Percentiles rank a stretch among this genome's conserved stretches.
Evolutionary conservation across 2,113 vertebrate genomes (phyloP).

Genomic region (Antigone vipio): DNA sequence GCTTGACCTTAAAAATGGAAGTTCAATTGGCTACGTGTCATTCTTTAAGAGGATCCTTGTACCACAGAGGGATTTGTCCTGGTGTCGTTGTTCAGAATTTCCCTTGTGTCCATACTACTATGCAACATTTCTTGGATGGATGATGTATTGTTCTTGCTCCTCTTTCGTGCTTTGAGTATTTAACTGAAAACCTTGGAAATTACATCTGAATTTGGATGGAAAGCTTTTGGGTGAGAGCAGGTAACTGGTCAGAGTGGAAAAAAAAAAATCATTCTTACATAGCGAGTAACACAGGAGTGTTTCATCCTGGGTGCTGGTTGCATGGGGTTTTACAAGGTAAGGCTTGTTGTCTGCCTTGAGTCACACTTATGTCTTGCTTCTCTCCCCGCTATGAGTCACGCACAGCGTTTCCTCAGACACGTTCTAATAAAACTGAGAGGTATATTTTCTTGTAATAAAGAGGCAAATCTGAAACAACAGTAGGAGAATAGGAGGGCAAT

Average conservation of each 20-base stretch:
- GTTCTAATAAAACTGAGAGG: neutral
- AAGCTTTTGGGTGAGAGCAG: neutral
- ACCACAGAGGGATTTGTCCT: neutral
- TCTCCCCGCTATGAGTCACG: neutral
- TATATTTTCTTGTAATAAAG: conserved; percentile 4
- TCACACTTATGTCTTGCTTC: neutral
- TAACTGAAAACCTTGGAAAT: neutral
- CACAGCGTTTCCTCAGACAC: neutral
- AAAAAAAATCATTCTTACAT: neutral
- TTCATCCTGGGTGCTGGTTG: neutral
- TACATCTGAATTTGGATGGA: neutral
- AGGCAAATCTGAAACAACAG: conserved; percentile 24
- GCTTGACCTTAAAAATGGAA: neutral
- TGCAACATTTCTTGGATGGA: neutral
- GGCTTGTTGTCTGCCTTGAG: neutral
- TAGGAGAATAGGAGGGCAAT: conserved; percentile 34
- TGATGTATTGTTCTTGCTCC: neutral
- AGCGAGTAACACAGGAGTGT: neutral
- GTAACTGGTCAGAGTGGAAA: neutral
- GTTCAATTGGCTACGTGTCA: neutral
- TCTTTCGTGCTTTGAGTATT: neutral
- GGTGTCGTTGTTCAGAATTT: neutral
- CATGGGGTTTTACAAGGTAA: neutral
- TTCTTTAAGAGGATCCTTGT: neutral
- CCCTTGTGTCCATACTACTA: neutral